These are phyloP conservation scores for Phasia obesa DNA, from an alignment of 2,888 invertebrate genomes.

Conservation along the genomic window DNA sequence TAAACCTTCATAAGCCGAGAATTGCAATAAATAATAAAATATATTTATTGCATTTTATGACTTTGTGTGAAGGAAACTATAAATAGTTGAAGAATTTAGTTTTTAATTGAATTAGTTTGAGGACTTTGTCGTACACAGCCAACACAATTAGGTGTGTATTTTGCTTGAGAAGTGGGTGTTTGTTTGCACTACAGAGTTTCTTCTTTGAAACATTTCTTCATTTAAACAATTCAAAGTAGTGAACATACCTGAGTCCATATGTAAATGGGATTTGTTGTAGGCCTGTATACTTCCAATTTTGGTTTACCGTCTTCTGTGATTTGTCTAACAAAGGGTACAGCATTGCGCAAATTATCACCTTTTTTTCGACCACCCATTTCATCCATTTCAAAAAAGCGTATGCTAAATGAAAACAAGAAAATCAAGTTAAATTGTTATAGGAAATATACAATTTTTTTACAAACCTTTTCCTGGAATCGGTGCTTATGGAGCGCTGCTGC, in stretches of 20 bases:
- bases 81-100: constrained; percentile 56
- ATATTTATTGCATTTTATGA: constrained; percentile 65
- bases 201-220: neutral
- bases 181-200: constrained; percentile 1
- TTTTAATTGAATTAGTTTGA: constrained; percentile 63
- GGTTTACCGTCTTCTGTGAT: constrained; percentile 85
- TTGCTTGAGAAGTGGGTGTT: neutral
- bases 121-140: constrained; percentile 20
- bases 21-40: constrained; percentile 44
- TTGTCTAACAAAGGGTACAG: constrained; percentile 86
- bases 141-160: constrained; percentile 19
- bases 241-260: constrained; percentile 83
- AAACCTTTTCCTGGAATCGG: constrained; percentile 85
- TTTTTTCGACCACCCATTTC: constrained; percentile 84
- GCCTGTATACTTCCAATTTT: constrained; percentile 84
- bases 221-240: no score
- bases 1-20: constrained; percentile 45
- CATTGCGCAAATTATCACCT: constrained; percentile 85
- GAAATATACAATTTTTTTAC: constrained; percentile 4
- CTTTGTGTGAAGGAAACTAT: constrained; percentile 59
- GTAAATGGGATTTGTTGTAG: constrained; percentile 84
- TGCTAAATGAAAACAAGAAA: constrained; percentile 73
- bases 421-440: neutral
- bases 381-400: constrained; percentile 85
- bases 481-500: constrained; percentile 85